These are phyloP conservation scores for Podiceps cristatus DNA, from an alignment of 2,113 vertebrate species.

Conservation along the genomic window DNA sequence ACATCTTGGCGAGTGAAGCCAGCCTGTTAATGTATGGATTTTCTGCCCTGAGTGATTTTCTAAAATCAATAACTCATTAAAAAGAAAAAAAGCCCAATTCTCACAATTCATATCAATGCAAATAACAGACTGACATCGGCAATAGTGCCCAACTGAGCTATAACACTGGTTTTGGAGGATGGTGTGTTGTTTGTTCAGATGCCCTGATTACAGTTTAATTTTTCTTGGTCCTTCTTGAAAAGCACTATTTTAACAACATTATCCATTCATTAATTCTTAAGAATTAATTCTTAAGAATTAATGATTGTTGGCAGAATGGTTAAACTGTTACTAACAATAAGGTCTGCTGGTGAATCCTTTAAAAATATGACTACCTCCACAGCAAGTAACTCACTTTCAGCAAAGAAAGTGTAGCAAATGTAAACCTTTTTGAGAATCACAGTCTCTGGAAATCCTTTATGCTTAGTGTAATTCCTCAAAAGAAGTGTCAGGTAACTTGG, in stretches of 20 bases:
- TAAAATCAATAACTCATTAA: slow-evolving; percentile 53
- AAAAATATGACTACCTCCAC: background rate
- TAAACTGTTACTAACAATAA: slow-evolving; percentile 2
- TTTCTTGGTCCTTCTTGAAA: background rate
- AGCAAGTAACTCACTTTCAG: background rate
- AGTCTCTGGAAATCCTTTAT: slow-evolving; percentile 46
- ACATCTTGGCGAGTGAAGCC: background rate
- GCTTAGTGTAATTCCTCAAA: slow-evolving; percentile 35
- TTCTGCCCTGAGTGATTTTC: slow-evolving; percentile 25
- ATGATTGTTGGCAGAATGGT: slow-evolving; percentile 8
- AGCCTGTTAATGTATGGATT: slow-evolving; percentile 37
- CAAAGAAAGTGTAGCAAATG: background rate
- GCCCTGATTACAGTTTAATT: background rate
- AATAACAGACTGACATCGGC: background rate
- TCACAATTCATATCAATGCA: slow-evolving; percentile 6
- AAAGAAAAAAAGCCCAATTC: background rate
- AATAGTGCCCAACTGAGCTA: background rate
- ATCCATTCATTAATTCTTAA: background rate
- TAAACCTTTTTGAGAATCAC: slow-evolving; percentile 32
- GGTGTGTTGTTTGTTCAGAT: background rate
- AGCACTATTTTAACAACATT: background rate
- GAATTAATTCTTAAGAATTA: background rate
- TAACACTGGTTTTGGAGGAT: background rate
- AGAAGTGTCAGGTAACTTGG: slow-evolving; percentile 56
- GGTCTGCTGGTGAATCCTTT: background rate